phyloP scores from a whole-genome alignment of 2,888 invertebrate genomes.

The Ischnura elegans region DNA sequence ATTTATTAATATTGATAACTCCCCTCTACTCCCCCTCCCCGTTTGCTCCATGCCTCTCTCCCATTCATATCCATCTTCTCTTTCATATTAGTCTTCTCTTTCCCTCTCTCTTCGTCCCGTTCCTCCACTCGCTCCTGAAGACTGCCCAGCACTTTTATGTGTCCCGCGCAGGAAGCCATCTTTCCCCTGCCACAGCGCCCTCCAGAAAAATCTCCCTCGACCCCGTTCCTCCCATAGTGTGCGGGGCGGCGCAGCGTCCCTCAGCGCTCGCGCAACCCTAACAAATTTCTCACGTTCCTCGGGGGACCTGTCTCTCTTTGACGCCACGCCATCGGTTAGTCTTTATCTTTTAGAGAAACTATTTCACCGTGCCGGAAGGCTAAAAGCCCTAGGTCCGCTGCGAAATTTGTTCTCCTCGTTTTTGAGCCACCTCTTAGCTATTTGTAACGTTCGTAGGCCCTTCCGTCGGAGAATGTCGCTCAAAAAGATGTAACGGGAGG shows the following conservation, averaged over 20 bases:
- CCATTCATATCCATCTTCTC: neutral
- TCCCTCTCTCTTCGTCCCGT: neutral
- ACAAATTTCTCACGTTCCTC: neutral
- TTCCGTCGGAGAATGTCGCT: too few species aligned
- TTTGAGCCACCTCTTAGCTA: neutral
- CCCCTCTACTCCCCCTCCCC: too few species aligned
- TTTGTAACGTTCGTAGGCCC: neutral
- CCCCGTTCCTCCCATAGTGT: neutral
- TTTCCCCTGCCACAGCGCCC: neutral
- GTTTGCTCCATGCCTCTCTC: neutral
- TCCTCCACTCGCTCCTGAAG: neutral
- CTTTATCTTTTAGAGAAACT: neutral
- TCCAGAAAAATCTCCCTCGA: neutral
- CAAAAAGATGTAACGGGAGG: too few species aligned
- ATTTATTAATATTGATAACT: too few species aligned
- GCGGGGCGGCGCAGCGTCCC: neutral
- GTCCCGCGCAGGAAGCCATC: neutral
- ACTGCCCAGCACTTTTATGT: too few species aligned
- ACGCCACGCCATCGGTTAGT: neutral
- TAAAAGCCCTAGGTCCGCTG: neutral
- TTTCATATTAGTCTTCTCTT: too few species aligned
- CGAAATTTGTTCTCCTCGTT: neutral
- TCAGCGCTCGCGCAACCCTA: neutral
- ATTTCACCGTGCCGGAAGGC: neutral
- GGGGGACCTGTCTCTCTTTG: neutral